These are phyloP conservation scores for Astyanax mexicanus DNA, from an alignment of 2,797 vertebrate species.

Conservation along the genomic window DNA sequence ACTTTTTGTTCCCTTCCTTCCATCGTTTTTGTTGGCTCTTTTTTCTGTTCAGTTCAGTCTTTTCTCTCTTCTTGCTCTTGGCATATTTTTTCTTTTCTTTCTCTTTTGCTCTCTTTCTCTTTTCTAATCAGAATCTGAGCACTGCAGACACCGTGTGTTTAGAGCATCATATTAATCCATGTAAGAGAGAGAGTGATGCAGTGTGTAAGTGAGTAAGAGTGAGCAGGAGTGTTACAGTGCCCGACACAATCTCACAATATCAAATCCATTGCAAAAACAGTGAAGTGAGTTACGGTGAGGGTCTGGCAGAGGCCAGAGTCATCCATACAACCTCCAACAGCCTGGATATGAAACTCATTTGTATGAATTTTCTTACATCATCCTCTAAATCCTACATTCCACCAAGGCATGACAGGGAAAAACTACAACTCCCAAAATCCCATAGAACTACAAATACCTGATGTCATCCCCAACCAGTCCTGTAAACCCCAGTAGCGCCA, in stretches of 20 bases:
- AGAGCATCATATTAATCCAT: too few relatives aligned
- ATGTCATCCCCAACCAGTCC: neutral
- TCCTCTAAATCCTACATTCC: neutral
- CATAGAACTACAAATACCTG: neutral
- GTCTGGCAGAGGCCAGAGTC: neutral
- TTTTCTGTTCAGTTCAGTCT: too few relatives aligned
- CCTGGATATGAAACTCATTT: neutral
- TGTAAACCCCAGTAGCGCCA: neutral
- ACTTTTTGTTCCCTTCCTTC: too few relatives aligned
- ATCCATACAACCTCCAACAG: neutral
- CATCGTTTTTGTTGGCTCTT: too few relatives aligned
- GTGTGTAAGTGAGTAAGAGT: neutral
- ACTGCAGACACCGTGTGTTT: too few relatives aligned
- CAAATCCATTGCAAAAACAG: neutral
- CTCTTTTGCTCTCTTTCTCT: neutral
- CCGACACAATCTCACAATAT: neutral
- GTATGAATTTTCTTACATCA: neutral
- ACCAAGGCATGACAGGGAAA: conserved; percentile 1
- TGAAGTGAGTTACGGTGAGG: neutral
- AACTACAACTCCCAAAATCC: neutral
- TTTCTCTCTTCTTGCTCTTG: neutral
- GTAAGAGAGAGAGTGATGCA: too few relatives aligned
- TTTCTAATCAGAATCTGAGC: too few relatives aligned
- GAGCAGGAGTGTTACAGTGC: neutral
- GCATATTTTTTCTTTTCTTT: neutral